A percentile compares a stretch with the other conserved stretches of the same genome.
Evolutionary conservation across 1,140 invertebrate species (phyloP).

Genomic region (Penaeus chinensis): DNA sequence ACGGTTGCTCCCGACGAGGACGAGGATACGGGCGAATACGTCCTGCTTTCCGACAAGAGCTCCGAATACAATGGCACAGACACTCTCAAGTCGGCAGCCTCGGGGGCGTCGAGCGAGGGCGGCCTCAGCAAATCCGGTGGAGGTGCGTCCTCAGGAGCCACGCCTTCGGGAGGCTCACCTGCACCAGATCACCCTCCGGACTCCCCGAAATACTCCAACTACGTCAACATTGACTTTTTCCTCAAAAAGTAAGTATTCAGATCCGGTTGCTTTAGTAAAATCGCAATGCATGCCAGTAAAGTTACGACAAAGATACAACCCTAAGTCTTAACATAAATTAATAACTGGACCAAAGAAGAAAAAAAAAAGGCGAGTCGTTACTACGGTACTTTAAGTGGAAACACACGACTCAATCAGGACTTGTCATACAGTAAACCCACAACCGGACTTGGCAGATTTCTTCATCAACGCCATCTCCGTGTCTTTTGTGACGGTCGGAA

Average conservation of each 20-base stretch:
- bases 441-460: too few species aligned
- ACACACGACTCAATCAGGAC: too few species aligned
- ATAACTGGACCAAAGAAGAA: too few species aligned
- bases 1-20: conserved; percentile 83
- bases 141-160: conserved; percentile 64
- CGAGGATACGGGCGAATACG: conserved; percentile 78
- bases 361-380: too few species aligned
- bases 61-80: conserved; percentile 58
- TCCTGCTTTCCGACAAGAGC: conserved; percentile 73
- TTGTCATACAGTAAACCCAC: too few species aligned
- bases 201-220: conserved; percentile 70
- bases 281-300: too few species aligned
- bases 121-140: conserved; percentile 64
- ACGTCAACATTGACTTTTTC: conserved; percentile 66
- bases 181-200: conserved; percentile 44
- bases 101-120: conserved; percentile 62
- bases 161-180: conserved; percentile 70
- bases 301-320: too few species aligned
- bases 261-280: neutral
- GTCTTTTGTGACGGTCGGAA: too few species aligned
- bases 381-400: too few species aligned
- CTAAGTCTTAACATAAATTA: too few species aligned
- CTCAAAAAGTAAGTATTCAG: conserved; percentile 59
- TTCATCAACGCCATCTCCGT: too few species aligned
- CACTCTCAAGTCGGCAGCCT: conserved; percentile 62